Evolutionary conservation across 1,140 invertebrate genomes (phyloP).

Genomic region (Chrysoperla carnea): DNA sequence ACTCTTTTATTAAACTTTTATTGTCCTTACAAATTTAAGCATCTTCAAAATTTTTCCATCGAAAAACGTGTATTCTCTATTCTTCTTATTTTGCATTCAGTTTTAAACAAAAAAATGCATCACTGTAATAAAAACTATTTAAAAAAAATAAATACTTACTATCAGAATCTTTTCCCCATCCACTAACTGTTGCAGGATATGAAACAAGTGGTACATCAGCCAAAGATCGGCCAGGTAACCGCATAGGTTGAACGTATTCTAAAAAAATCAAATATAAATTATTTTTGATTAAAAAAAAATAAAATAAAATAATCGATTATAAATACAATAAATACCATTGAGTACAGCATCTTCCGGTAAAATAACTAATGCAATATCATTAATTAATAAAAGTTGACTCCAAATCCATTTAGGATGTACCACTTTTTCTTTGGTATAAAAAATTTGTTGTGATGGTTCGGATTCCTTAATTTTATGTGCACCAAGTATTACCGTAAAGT

Average conservation of each 20-base stretch:
- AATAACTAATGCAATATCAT: constrained; percentile 32
- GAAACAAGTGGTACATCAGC: constrained; percentile 19
- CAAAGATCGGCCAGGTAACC: constrained; percentile 20
- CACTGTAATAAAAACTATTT: no score
- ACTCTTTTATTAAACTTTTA: no score
- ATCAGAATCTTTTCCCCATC: constrained; percentile 25
- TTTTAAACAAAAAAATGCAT: no score
- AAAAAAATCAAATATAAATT: constrained; percentile 4
- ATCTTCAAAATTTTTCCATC: no score
- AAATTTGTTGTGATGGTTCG: constrained; percentile 17
- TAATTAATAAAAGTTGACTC: constrained; percentile 20
- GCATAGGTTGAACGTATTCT: constrained; percentile 24
- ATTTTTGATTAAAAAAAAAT: no score
- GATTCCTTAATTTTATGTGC: constrained; percentile 25
- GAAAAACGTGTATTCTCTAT: no score
- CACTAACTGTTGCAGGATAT: constrained; percentile 21
- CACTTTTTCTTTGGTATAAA: constrained; percentile 19
- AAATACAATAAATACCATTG: constrained; percentile 14
- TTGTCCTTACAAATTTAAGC: no score
- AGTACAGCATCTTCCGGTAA: constrained; percentile 25
- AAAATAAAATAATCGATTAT: constrained; percentile 1
- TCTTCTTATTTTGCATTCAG: no score
- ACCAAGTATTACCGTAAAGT: constrained; percentile 22
- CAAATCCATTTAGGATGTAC: constrained; percentile 22
- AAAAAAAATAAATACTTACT: constrained; percentile 13